Percentiles rank a stretch among this genome's conserved stretches.
These are phyloP conservation scores for Nanger granti DNA, from an alignment of 2,113 vertebrate genomes.

Conservation along the genomic window DNA sequence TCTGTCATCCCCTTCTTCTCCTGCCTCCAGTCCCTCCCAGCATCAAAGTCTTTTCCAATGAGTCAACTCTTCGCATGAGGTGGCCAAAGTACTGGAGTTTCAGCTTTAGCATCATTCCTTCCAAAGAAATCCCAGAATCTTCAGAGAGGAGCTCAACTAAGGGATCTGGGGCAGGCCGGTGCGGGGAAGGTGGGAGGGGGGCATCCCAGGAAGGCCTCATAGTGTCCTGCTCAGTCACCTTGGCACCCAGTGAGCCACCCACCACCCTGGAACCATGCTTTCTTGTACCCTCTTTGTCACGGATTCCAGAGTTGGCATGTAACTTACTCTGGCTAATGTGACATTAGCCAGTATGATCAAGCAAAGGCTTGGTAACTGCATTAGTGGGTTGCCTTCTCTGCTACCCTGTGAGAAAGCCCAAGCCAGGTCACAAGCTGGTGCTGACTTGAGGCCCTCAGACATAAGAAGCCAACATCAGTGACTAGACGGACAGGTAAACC, in stretches of 20 bases:
- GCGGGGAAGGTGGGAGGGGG: not conserved
- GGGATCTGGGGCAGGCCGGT: not conserved
- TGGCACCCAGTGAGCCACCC: not conserved
- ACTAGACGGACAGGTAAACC: not conserved
- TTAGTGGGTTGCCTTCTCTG: not conserved
- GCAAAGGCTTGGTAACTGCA: not conserved
- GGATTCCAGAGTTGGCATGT: not conserved
- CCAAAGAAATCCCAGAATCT: not conserved
- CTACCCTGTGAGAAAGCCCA: not conserved
- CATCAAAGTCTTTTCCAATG: too few species aligned
- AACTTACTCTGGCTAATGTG: not conserved
- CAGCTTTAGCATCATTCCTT: too few species aligned
- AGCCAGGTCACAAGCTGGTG: not conserved
- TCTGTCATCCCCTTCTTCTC: too few species aligned
- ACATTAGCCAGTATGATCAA: not conserved
- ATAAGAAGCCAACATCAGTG: not conserved
- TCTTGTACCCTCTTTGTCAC: not conserved
- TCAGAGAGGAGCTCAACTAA: not conserved
- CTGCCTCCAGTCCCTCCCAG: too few species aligned
- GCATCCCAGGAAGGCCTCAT: not conserved
- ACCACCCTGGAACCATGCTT: not conserved
- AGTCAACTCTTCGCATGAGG: too few species aligned
- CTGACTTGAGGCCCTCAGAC: not conserved
- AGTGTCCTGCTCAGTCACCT: not conserved
- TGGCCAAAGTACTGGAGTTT: too few species aligned